Base-by-base conservation (phyloP, 1,140 invertebrate genomes). In the Drosophila nannoptera region DNA sequence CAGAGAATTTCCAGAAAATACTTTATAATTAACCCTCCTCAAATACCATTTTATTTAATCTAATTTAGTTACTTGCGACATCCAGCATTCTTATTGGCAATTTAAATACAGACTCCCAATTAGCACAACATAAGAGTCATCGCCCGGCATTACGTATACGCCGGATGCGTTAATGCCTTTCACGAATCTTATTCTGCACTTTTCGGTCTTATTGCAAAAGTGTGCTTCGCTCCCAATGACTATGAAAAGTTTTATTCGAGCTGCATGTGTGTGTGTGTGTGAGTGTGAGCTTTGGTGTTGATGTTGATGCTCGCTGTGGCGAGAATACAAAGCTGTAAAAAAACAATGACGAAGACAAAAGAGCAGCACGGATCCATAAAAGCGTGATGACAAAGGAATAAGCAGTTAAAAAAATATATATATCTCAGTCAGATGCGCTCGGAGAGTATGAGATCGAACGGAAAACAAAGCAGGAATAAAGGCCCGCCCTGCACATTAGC, bases 281-380 rank as follows among this genome's bases (percentile, higher is more conserved):
- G 16, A 8, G 5, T 8, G 14, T 29, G 29, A 9, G n/a, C 50
- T 31, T 67, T 49, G 14, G 5, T 42, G 40, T 14, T 42, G 40
- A 7, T 16, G 49, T 31, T 45, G 4, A 46, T 61, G 9, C 46
- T 42, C 14, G 32, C 38, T 14, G 29, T 29, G 16, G 49, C 32
- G 49, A 16, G 59, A 42, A 70, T 22, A 65, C 68, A 70, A 70
- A 74, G 72, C 62, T 74, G 68, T 75, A 67, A 71, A 71, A 53
- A 33, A 61, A 71, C 69, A 75, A 75, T 71, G 59, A 58, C 52
- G 40, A 59, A 67, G 63, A 74, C 69, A 75, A 75, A 56, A 36
- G 12, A 59, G 40, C 36, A 22, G 42, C 43, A 46, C 33, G 42
- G n/a, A 63, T 43, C 35, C 72, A 71, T 75, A 72, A 75, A 75